Conservation (phyloP, 2,797 vertebrate genomes). For the Gymnoscopelus braueri region DNA sequence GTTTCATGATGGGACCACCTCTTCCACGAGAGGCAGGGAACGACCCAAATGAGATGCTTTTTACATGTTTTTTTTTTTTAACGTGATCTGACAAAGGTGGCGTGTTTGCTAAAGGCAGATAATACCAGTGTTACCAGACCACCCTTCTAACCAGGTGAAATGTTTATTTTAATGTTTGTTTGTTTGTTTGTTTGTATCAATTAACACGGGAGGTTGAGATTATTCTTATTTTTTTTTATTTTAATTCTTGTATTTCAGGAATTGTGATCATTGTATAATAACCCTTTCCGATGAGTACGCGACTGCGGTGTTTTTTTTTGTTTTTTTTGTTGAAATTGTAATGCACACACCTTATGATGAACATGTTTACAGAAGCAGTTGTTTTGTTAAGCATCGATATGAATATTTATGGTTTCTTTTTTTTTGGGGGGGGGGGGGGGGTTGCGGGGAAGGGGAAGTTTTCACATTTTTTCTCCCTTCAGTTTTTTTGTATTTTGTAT, state of each 20-base stretch:
- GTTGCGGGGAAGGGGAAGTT: conserved; percentile 69
- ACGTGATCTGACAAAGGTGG: too few relatives aligned
- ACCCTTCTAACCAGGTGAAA: too few relatives aligned
- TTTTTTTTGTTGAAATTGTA: conserved; percentile 54
- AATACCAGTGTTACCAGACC: too few relatives aligned
- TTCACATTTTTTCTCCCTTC: conserved; percentile 30
- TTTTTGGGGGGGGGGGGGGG: too few relatives aligned
- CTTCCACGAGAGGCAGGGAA: too few relatives aligned
- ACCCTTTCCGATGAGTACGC: conserved; percentile 80
- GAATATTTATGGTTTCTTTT: conserved; percentile 90
- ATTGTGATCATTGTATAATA: conserved; percentile 39
- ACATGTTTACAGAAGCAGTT: conserved; percentile 91
- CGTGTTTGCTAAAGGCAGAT: too few relatives aligned
- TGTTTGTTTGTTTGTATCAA: not conserved
- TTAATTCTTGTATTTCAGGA: too few relatives aligned
- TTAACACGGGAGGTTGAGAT: not conserved
- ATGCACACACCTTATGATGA: conserved; percentile 88
- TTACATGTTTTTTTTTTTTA: too few relatives aligned
- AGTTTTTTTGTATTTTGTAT: conserved; percentile 81
- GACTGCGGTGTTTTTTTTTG: conserved; percentile 84
- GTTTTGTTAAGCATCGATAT: conserved; percentile 88
- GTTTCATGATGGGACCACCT: too few relatives aligned
- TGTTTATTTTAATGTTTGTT: not conserved
- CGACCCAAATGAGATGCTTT: too few relatives aligned
- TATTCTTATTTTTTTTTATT: too few relatives aligned